Base-by-base conservation (phyloP, 2,888 invertebrate genomes). In the Cryptophagus acutangulus region DNA sequence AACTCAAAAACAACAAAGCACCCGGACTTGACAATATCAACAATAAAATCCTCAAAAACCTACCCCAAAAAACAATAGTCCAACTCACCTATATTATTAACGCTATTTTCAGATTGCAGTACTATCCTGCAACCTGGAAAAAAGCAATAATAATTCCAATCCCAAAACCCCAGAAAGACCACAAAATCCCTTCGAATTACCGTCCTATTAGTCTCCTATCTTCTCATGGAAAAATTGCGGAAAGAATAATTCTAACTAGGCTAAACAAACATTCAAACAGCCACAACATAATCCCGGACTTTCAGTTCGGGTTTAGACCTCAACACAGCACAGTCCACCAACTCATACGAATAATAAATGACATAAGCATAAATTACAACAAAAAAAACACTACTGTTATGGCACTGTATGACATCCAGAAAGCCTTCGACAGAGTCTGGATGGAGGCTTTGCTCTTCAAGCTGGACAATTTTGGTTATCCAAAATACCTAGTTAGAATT, bases 231-330 rank as follows among this genome's bases (percentile, higher is more conserved):
- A 54, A 54, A 48, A 10, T 49, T 1, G 13, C 38, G 1, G 49
- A 55, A 33, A 42, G 48, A 20, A 18, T 48, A 1, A 44, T 55
- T 9, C 10, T 33, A 5, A 18, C 15, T 1, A 41, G 33, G 34
- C 15, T 51, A 3, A 36, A 33, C 1, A 30, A 36, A 20, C 18
- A 33, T n/a, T 14, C 40, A 26, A 34, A 20, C 8, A 41, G 42
- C 43, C 10, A 25, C 2, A 44, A 49, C 8, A 29, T 47, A 13
- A 33, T 36, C 9, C 31, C 38, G 8, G 16, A 24, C 2, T 15
- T n/a, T 6, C 61, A 62, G 45, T 58, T 56, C 40, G 59, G 58
- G 2, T 62, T 62, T 38, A 34, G 59, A 25, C 31, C 36, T 18
- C 39, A 40, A n/a, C 61, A 58, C 37, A 54, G 49, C 5, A 62